Percentiles rank a stretch among this genome's conserved stretches.
Evolutionary conservation across 2,888 invertebrate genomes (phyloP).

Genomic region (Eupsilia transversa): DNA sequence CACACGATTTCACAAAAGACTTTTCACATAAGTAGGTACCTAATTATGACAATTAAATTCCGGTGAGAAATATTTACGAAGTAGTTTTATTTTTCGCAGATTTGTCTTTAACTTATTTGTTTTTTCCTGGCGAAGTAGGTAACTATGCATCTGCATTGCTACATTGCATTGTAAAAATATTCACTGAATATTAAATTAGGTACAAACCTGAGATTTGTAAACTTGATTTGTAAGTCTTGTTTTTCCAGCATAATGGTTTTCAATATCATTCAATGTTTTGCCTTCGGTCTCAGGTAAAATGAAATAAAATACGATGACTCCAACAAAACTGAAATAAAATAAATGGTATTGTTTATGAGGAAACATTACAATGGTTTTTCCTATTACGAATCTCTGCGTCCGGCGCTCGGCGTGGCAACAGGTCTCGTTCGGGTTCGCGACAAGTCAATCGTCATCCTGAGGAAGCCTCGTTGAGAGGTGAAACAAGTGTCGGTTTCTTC

Average conservation of each 20-base stretch:
- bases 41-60: neutral
- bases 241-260: conserved; percentile 92
- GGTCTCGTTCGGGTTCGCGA: no score
- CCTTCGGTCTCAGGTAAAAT: conserved; percentile 96
- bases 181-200: neutral
- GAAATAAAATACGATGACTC: conserved; percentile 92
- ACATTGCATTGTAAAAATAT: neutral
- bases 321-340: conserved; percentile 88
- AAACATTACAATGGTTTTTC: neutral
- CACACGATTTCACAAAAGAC: neutral
- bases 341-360: neutral
- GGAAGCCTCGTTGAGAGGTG: no score
- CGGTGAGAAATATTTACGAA: neutral
- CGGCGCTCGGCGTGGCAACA: no score
- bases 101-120: neutral
- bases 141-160: neutral
- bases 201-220: conserved; percentile 79
- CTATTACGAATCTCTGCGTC: no score
- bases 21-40: neutral
- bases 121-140: neutral
- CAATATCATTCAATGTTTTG: conserved; percentile 93
- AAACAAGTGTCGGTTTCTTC: no score
- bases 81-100: neutral
- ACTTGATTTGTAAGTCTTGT: conserved; percentile 88
- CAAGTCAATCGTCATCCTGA: no score